These are phyloP conservation scores for Natrix natrix DNA, from an alignment of 2,797 vertebrate genomes.

Conservation along the genomic window DNA sequence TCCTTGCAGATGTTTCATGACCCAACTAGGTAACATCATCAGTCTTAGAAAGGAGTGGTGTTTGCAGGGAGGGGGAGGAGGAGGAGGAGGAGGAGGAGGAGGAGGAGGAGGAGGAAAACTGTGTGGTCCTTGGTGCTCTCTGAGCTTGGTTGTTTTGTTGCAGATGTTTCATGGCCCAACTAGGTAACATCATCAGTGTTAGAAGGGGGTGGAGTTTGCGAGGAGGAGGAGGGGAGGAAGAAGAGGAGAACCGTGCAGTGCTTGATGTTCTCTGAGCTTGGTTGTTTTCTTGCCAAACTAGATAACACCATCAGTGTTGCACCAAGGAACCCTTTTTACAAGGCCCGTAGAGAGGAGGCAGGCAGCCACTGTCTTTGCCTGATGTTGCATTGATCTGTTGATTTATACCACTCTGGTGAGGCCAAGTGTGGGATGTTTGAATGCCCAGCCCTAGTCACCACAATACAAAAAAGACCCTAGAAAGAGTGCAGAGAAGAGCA, in stretches of 20 bases:
- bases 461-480: background rate
- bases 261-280: no score
- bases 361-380: fast-evolving
- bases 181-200: background rate
- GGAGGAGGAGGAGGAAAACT: no score
- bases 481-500: no score
- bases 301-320: background rate
- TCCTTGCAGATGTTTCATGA: background rate
- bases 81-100: no score
- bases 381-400: background rate
- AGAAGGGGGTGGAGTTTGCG: no score
- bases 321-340: background rate
- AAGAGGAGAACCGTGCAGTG: fast-evolving
- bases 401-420: background rate
- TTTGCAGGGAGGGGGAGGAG: no score
- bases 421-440: background rate
- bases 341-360: background rate
- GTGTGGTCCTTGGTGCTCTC: no score
- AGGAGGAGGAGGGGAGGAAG: no score
- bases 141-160: no score
- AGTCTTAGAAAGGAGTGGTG: no score
- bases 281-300: background rate
- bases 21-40: no score
- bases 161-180: background rate
- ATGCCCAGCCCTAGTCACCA: background rate